A percentile compares a stretch with the other conserved stretches of the same genome.
These are phyloP conservation scores for Galerucella pusilla DNA, from an alignment of 2,888 invertebrate species.

Conservation along the genomic window DNA sequence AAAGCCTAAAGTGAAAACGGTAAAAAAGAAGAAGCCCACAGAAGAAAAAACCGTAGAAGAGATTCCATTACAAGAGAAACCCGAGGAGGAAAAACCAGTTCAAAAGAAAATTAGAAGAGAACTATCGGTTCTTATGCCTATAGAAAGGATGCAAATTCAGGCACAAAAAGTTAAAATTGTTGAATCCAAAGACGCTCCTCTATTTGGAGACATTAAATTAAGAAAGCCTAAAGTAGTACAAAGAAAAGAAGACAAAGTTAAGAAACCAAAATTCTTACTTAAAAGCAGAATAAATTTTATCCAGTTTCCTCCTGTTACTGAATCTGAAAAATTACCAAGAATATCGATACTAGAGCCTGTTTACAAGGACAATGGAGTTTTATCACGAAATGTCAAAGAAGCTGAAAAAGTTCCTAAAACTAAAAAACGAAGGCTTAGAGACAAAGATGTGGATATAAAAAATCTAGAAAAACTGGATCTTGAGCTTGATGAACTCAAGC, in stretches of 20 bases:
- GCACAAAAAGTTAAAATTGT: constrained; percentile 72
- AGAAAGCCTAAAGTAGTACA: constrained; percentile 62
- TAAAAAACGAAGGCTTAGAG: constrained; percentile 61
- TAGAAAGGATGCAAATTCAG: constrained; percentile 70
- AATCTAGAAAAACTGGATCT: constrained; percentile 65
- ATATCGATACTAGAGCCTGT: constrained; percentile 61
- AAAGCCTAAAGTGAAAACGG: constrained; percentile 19
- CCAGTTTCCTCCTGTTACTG: constrained; percentile 62
- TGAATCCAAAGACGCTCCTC: constrained; percentile 67
- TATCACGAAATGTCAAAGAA: constrained; percentile 67
- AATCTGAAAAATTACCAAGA: constrained; percentile 58
- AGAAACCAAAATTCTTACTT: constrained; percentile 74
- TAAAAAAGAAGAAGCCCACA: constrained; percentile 37
- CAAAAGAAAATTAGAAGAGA: constrained; percentile 47
- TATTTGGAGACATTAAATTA: constrained; percentile 73
- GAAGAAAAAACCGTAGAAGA: constrained; percentile 40
- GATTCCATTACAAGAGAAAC: constrained; percentile 50
- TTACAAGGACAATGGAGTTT: constrained; percentile 61
- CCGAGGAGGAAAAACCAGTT: constrained; percentile 48
- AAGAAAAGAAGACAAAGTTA: constrained; percentile 58
- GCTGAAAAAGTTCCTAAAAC: constrained; percentile 61
- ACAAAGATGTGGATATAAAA: constrained; percentile 60
- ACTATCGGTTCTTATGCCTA: constrained; percentile 54
- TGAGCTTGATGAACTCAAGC: constrained; percentile 64
- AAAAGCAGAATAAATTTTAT: constrained; percentile 76